Conservation (phyloP, 2,888 invertebrate species). For the Neria commutata region DNA sequence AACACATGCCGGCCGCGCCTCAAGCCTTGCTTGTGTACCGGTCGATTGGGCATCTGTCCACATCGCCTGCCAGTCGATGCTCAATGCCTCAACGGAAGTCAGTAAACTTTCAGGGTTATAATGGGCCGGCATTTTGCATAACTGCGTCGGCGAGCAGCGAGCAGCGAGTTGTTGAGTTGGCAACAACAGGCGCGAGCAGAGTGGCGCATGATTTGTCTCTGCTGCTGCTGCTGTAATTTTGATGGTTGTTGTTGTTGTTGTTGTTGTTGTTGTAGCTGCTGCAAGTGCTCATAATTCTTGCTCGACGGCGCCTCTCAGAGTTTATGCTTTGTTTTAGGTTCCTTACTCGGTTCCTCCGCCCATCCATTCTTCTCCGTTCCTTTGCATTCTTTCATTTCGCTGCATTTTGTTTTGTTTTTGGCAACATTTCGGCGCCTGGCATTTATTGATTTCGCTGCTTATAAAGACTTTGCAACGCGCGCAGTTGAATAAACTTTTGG, state of each 20-base stretch:
- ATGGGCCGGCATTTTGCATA: constrained; percentile 21
- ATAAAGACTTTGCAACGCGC: neutral
- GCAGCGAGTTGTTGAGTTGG: too few relatives aligned
- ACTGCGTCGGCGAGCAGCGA: neutral
- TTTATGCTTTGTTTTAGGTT: too few relatives aligned
- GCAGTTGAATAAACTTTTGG: constrained; percentile 18
- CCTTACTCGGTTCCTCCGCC: too few relatives aligned
- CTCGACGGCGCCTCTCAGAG: too few relatives aligned
- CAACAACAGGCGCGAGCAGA: too few relatives aligned
- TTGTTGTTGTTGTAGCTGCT: neutral
- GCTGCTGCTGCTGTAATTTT: constrained; percentile 11
- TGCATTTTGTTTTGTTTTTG: neutral
- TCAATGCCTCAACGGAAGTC: constrained; percentile 38
- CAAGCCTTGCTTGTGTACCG: too few relatives aligned
- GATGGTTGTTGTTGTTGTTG: constrained; percentile 2
- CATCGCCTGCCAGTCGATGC: neutral
- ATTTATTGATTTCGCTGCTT: neutral
- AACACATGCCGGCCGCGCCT: too few relatives aligned
- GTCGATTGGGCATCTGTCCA: too few relatives aligned
- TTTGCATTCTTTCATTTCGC: neutral
- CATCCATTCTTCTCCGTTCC: too few relatives aligned
- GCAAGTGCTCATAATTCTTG: too few relatives aligned
- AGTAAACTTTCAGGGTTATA: constrained; percentile 56
- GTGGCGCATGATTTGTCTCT: neutral
- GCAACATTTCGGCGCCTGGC: neutral